phyloP scores from a whole-genome alignment of 2,113 vertebrate genomes.

The Marmota flaviventris region DNA sequence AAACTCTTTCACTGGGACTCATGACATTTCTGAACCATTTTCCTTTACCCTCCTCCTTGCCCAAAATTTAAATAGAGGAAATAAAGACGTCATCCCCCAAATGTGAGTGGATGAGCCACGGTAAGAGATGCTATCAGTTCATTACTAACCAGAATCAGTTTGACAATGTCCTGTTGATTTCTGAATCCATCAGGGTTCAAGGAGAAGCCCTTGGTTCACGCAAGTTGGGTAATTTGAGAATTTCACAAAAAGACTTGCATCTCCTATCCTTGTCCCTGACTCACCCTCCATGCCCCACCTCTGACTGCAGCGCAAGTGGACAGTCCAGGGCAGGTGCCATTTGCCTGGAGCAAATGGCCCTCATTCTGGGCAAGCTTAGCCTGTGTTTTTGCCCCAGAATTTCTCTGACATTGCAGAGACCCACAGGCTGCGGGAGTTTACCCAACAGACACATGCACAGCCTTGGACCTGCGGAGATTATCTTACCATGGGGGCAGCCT shows the following conservation, averaged over 20 bases:
- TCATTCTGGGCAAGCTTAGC: neutral
- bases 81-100: neutral
- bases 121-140: neutral
- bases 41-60: neutral
- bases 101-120: neutral
- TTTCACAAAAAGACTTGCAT: neutral
- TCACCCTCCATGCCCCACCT: neutral
- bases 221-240: neutral
- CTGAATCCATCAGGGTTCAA: neutral
- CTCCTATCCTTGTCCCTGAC: neutral
- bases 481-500: neutral
- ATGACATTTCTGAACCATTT: neutral
- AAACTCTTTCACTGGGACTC: neutral
- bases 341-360: too few relatives aligned
- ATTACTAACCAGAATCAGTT: neutral
- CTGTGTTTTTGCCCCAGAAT: neutral
- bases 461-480: too few relatives aligned
- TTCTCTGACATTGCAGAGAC: neutral
- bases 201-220: too few relatives aligned
- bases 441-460: neutral
- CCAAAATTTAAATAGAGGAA: neutral
- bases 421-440: too few relatives aligned
- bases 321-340: neutral
- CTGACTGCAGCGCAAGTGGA: too few relatives aligned
- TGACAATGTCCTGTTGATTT: neutral